These are phyloP conservation scores for Drosophila nigromelanica DNA, from an alignment of 1,140 invertebrate genomes.

Conservation along the genomic window DNA sequence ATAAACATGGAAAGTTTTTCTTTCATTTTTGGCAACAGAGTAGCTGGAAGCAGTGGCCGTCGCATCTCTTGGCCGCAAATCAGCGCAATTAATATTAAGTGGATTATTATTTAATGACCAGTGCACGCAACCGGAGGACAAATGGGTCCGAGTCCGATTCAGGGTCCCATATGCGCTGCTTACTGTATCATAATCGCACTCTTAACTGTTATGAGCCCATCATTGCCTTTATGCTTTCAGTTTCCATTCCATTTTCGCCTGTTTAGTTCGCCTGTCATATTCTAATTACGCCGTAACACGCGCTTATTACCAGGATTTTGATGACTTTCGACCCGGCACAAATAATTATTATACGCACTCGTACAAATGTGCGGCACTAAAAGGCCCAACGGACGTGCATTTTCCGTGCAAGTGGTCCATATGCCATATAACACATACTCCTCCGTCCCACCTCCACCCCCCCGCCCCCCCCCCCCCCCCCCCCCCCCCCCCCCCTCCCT, in stretches of 20 bases:
- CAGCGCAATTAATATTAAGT: conserved; percentile 83
- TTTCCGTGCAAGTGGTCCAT: conserved; percentile 68
- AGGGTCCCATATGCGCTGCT: conserved; percentile 24
- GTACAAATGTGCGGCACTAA: conserved; percentile 47
- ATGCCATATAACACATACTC: conserved; percentile 23
- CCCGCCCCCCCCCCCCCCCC: conserved; percentile 5
- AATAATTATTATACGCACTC: conserved; percentile 42
- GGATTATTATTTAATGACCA: conserved; percentile 82
- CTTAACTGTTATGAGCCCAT: conserved; percentile 70
- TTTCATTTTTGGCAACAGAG: too few species aligned
- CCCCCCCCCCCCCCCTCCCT: conserved; percentile 5
- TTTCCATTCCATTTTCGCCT: conserved; percentile 13
- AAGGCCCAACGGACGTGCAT: conserved; percentile 71
- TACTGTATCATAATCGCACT: conserved; percentile 64
- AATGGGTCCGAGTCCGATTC: conserved; percentile 5
- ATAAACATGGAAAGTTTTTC: conserved; percentile 27
- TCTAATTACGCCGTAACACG: conserved; percentile 78
- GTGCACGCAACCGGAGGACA: conserved; percentile 48
- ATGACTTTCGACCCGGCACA: conserved; percentile 53
- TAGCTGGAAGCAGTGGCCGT: too few species aligned
- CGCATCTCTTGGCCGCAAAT: conserved; percentile 54
- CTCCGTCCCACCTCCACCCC: too few species aligned
- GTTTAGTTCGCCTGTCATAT: conserved; percentile 60
- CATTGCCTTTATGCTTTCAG: conserved; percentile 47
- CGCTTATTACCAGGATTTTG: conserved; percentile 74